These are phyloP conservation scores for Synergus gifuensis DNA, from an alignment of 2,888 invertebrate species.

Conservation along the genomic window DNA sequence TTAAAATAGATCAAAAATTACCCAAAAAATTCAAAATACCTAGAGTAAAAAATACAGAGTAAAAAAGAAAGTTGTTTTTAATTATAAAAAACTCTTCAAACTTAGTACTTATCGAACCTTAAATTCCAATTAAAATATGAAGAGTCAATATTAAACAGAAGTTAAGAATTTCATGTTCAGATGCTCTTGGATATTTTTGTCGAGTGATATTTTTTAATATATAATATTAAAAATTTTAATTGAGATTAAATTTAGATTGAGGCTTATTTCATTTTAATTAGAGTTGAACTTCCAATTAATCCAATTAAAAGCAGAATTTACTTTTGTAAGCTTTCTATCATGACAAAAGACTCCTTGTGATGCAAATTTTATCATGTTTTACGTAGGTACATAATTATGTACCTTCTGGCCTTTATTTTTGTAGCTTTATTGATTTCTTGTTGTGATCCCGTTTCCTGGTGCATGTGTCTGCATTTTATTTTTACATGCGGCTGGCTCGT, in stretches of 20 bases:
- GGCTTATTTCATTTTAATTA: not conserved
- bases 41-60: no score
- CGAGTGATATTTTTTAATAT: no score
- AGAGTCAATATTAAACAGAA: no score
- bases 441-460: not conserved
- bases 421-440: conserved; percentile 8
- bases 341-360: not conserved
- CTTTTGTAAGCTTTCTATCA: not conserved
- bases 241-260: not conserved
- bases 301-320: not conserved
- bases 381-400: not conserved
- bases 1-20: not conserved
- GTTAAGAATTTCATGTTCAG: no score
- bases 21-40: no score
- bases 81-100: not conserved
- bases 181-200: not conserved
- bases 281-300: not conserved
- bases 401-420: not conserved
- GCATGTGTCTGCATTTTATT: not conserved
- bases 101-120: no score
- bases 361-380: not conserved
- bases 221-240: no score
- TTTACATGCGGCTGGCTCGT: not conserved
- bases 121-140: no score
- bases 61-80: not conserved